phyloP scores from a whole-genome alignment of 2,888 invertebrate species.

The Psylliodes chrysocephalus region DNA sequence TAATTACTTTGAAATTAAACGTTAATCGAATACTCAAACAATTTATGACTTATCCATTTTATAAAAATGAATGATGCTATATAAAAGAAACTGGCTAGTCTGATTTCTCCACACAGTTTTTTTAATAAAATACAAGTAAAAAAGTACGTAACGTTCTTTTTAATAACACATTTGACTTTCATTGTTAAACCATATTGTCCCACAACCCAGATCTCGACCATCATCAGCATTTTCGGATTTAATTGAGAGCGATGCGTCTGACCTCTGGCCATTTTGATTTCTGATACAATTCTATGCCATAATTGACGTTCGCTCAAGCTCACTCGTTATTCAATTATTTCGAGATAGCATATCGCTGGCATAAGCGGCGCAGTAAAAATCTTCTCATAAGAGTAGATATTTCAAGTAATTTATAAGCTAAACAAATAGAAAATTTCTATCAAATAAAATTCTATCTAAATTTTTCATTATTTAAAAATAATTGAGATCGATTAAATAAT shows the following conservation, averaged over 20 bases:
- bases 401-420: too few species aligned
- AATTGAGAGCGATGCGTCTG: constrained; percentile 44
- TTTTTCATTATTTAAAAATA: too few species aligned
- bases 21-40: not conserved
- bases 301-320: constrained; percentile 53
- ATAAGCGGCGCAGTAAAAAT: too few species aligned
- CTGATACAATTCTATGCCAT: constrained; percentile 51
- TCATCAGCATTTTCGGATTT: constrained; percentile 46
- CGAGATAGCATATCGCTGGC: constrained; percentile 43
- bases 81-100: too few species aligned
- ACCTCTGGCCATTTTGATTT: constrained; percentile 47
- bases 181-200: constrained; percentile 11
- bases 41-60: not conserved
- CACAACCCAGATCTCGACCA: constrained; percentile 20
- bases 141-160: too few species aligned
- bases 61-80: not conserved
- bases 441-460: too few species aligned
- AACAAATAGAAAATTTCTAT: too few species aligned
- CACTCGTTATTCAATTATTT: constrained; percentile 53
- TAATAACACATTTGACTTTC: not conserved
- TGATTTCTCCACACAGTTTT: not conserved
- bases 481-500: too few species aligned
- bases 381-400: too few species aligned
- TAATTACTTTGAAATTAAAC: too few species aligned
- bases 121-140: too few species aligned